phyloP scores from a whole-genome alignment of 2,113 vertebrate species.

The Scolopax mira region DNA sequence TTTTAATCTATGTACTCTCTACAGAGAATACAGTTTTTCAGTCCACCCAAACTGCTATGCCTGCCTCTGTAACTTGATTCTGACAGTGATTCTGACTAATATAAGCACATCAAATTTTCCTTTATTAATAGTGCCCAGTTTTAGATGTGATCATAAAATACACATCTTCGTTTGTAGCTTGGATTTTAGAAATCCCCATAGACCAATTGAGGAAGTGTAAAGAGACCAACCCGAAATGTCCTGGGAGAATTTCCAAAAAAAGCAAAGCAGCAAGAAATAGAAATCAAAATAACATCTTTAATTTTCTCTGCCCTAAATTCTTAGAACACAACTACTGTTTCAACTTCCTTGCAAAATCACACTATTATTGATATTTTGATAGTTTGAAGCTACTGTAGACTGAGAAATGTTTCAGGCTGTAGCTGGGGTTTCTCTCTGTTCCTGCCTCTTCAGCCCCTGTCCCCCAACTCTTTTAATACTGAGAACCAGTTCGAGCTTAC shows the following conservation, averaged over 20 bases:
- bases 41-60: not conserved
- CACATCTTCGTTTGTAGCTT: not conserved
- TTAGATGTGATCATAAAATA: constrained; percentile 17
- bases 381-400: not conserved
- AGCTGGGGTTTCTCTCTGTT: not conserved
- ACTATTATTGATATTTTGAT: not conserved
- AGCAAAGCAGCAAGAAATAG: constrained; percentile 29
- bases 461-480: not conserved
- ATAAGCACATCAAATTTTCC: constrained; percentile 1
- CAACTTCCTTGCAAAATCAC: not conserved
- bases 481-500: not conserved
- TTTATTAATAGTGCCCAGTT: constrained; percentile 3
- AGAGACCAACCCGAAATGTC: constrained; percentile 39
- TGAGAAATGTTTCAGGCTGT: not conserved
- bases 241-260: constrained; percentile 52
- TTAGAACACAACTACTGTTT: constrained; percentile 3
- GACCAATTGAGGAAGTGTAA: not conserved
- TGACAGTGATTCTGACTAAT: constrained; percentile 13
- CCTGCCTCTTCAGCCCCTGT: not conserved
- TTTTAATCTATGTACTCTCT: not conserved
- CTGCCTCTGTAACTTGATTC: not conserved
- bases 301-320: not conserved
- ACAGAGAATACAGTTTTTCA: not conserved
- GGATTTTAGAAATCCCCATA: not conserved
- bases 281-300: constrained; percentile 12